Evolutionary conservation across 2,797 vertebrate genomes (phyloP), one percentile per base, ranked within the genome.

Genomic region (Salarias fasciatus): DNA sequence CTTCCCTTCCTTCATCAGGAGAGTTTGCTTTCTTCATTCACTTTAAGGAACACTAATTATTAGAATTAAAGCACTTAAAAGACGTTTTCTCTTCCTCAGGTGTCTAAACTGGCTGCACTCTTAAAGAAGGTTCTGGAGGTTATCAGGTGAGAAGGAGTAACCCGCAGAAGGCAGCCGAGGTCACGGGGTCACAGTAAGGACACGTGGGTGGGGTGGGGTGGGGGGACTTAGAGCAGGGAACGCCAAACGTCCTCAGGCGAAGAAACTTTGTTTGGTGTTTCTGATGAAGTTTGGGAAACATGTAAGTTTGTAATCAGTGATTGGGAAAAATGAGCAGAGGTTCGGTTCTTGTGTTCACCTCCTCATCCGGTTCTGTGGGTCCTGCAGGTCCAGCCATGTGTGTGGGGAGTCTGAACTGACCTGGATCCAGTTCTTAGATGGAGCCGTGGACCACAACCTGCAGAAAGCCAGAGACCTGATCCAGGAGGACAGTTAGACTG

Each of bases 401-500:
- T 95, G 94, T 45, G 88, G 85, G n/a, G 92, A 95, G 10, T 84
- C 93, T 0, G 94, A 97, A 70, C 90, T 94, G 76, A 89, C 83
- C 86, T 97, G 96, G 96, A 92, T 97, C 56, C 92, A 93, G 85
- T 97, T 97, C 84, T 92, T 98, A 50, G 71, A 86, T 0, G 91
- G 82, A 58, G 95, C 95, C 0, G 74, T 96, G 6, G 91, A 94
- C 42, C 94, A 96, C 83, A 97, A 97, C 84, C 93, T 96, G 90
- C 91, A 94, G 72, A 96, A 94, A 88, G 86, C 95, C 86, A 93
- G 87, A 86, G 84, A 83, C 42, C 87, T 95, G 8, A 93, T 95
- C 2, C 92, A 95, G 58, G 79, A 54, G 60, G 90, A 90, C 47
- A 61, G 83, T 90, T 88, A 80, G 77, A 53, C 24, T 43, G 6